Evolutionary conservation across 2,113 vertebrate species (phyloP), one percentile per base, ranked within the genome.

Genomic region (Petromus typicus): DNA sequence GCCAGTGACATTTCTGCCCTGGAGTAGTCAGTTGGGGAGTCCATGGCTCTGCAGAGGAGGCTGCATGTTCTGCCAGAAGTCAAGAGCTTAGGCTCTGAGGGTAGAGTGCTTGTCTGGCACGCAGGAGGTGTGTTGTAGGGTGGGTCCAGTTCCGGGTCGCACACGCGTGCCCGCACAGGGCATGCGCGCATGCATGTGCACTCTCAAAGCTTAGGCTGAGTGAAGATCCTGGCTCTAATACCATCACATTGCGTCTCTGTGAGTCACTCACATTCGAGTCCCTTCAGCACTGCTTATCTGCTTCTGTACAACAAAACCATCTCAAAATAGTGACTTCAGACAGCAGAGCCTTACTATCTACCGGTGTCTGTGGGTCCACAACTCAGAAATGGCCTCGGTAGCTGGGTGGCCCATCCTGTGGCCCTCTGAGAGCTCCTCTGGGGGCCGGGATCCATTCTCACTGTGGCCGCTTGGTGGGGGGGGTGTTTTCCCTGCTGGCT

Each of bases 361-460:
- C 48, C 30, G 14, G 32, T 37, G 34, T 51, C 87, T 57, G 37
- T 40, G 57, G 45, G 20, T 59, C 56, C 11, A 64, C 25, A 51
- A 34, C n/a, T 90, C 20, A 43, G 67, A 37, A 69, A 90, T 10
- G 61, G 61, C 14, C n/a, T n/a, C n/a, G n/a, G n/a, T 34, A 2
- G 3, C 64, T 59, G 56, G 25, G 20, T 63, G 40, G 32, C 67
- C 81, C 34, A 30, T 45, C 20, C 25, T 73, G 40, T 67, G 43
- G 30, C 37, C 78, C 30, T 76, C 30, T 3, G n/a, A 64, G 9
- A 3, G 71, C 86, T 57, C 16, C 40, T 17, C 30, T 14, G 59
- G 59, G 54, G 27, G 61, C 82, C 13, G 37, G 37, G 8, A 11
- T 4, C 25, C 0, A 0, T 45, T 40, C 23, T 12, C 10, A 2